A percentile compares a stretch with the other conserved stretches of the same genome.
These are phyloP conservation scores for Hemichromis elongatus DNA, from an alignment of 2,113 vertebrate species.

Conservation along the genomic window DNA sequence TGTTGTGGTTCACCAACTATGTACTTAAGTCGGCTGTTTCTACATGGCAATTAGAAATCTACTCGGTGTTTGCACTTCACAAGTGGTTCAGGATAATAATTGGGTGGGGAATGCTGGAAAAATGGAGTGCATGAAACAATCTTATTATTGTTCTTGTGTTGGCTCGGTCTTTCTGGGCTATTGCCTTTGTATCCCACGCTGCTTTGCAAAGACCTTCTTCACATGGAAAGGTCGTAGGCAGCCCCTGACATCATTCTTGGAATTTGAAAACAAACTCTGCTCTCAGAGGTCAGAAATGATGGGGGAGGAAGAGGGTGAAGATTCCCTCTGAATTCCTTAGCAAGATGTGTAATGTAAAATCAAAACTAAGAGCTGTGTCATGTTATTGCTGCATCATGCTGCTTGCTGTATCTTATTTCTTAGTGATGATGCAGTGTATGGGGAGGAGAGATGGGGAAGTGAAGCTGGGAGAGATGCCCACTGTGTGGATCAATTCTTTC, in stretches of 20 bases:
- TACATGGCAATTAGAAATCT: slow-evolving; percentile 39
- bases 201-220: slow-evolving; percentile 49
- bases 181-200: slow-evolving; percentile 51
- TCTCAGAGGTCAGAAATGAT: slow-evolving; percentile 55
- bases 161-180: slow-evolving; percentile 19
- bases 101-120: slow-evolving; percentile 40
- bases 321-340: slow-evolving; percentile 52
- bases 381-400: slow-evolving; percentile 58
- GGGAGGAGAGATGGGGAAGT: slow-evolving; percentile 27
- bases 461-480: slow-evolving; percentile 22
- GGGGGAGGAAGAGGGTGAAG: slow-evolving; percentile 47
- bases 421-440: slow-evolving; percentile 46
- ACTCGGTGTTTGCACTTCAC: slow-evolving; percentile 47
- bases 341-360: slow-evolving; percentile 30
- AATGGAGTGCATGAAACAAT: slow-evolving; percentile 45
- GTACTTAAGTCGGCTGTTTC: slow-evolving; percentile 34
- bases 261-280: slow-evolving; percentile 65
- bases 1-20: slow-evolving; percentile 43
- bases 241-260: slow-evolving; percentile 54
- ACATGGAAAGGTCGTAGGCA: slow-evolving; percentile 62
- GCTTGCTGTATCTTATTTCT: slow-evolving; percentile 30
- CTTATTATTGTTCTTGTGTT: slow-evolving; percentile 52
- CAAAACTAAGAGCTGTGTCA: slow-evolving; percentile 45
- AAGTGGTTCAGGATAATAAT: slow-evolving; percentile 42
- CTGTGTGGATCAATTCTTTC: slow-evolving; percentile 17